phyloP scores from a whole-genome alignment of 2,888 invertebrate genomes.

The Spodoptera littoralis region DNA sequence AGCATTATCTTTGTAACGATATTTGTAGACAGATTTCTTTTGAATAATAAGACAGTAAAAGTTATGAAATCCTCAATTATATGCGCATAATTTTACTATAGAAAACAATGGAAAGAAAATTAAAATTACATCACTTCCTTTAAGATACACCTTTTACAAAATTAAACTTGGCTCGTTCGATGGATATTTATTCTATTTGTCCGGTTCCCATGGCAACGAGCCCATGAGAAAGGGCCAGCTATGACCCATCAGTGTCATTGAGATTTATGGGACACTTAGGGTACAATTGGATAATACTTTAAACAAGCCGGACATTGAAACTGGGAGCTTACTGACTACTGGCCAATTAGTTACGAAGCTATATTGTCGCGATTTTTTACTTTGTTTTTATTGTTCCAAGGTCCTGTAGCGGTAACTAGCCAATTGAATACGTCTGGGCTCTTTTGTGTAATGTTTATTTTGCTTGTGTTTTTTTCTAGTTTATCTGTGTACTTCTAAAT shows the following conservation, averaged over 20 bases:
- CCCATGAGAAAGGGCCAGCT: conserved; percentile 58
- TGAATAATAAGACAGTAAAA: conserved; percentile 11
- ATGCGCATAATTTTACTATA: conserved; percentile 17
- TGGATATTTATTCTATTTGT: conserved; percentile 52
- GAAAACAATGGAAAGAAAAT: conserved; percentile 9
- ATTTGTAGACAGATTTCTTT: neutral
- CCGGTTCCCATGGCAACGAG: conserved; percentile 55
- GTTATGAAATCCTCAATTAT: conserved; percentile 6
- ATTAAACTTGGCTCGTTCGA: conserved; percentile 8
- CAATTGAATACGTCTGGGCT: too few relatives aligned
- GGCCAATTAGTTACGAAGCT: conserved; percentile 39
- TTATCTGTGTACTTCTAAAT: too few relatives aligned
- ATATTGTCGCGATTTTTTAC: conserved; percentile 41
- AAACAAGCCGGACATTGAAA: conserved; percentile 45
- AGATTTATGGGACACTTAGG: conserved; percentile 66
- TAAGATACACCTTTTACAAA: neutral
- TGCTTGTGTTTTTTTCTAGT: too few relatives aligned
- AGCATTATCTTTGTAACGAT: neutral
- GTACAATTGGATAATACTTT: conserved; percentile 57
- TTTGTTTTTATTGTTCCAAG: neutral
- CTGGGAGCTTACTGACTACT: conserved; percentile 11
- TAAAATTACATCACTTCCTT: conserved; percentile 3
- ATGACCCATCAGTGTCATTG: conserved; percentile 63
- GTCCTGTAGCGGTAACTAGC: too few relatives aligned
- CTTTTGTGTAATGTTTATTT: too few relatives aligned